Base-by-base conservation (phyloP, 2,888 invertebrate genomes). In the Calliphora vomitoria region DNA sequence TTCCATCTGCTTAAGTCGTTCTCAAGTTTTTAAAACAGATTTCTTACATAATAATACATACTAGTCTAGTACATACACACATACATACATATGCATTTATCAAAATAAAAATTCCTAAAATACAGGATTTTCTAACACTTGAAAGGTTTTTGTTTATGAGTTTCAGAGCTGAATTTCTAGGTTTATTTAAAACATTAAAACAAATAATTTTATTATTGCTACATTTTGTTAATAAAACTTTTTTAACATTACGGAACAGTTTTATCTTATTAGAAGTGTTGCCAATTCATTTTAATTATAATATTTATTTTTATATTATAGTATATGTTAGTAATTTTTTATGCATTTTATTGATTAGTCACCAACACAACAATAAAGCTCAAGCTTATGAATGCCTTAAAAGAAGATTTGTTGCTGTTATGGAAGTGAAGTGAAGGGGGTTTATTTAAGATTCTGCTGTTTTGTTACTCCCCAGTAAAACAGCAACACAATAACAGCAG, bases 271-370 rank as follows among this genome's bases (percentile, higher is more conserved):
- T 60, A 8, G 8, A 60, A 53, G 81, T 25, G 81, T 72, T 72
- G 72, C 64, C 64, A 74, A 13, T 58, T 10, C 35, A 58, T 74
- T 68, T 81, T 62, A 62, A n/a, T 15, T 15, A 62, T 35, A n/a
- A 8, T 62, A n/a, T 62, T 62, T 35, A 35, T 62, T 35, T 62
- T n/a, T 25, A 20, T 66, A 44, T 44, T 31, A 55, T 55, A 62
- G 18, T n/a, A n/a, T 20, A 58, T 60, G 53, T 62, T 76, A 69
- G 31, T 31, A 4, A 3, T 60, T 55, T 20, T 47, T 66, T 50
- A 55, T 79, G 68, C 64, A 76, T 50, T 83, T 84, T 83, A 87
- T 87, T 83, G 87, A 84, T 87, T 84, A 87, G 60, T 87, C 86
- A 81, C 72, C 82, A 69, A 44, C 20, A 47, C 50, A 55, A 69